Base-by-base conservation (phyloP, 2,888 invertebrate species). In the Athripsodes cinereus region DNA sequence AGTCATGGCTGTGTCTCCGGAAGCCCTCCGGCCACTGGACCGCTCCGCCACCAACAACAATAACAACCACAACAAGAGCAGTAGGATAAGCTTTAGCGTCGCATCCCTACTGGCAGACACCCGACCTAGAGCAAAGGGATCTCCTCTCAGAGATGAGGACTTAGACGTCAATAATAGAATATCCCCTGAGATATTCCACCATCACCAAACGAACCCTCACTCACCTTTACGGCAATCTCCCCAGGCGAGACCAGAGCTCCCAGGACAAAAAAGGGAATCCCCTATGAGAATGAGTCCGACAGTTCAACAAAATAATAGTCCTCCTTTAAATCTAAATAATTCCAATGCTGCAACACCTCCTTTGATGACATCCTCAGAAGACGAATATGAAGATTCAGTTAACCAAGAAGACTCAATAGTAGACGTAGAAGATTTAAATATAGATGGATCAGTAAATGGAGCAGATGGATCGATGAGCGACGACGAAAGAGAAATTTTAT, bases 41-140 rank as follows among this genome's bases (percentile, higher is more conserved):
- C 73, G 67, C 61, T 59, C 62, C 52, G 44, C 59, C 35, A 58
- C 61, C 50, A 54, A 63, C 64, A 67, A 66, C 62, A 67, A 62
- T 65, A 67, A 59, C 66, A 72, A 66, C 76, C 78, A 16, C 44
- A 69, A 67, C 60, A 87, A 87, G 69, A 79, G 82, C 62, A 84
- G 85, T 63, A 78, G 86, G 67, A 84, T 87, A 69, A 87, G 86
- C 74, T 94, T 95, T 79, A 90, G 92, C 74, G 93, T 94, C 65
- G 92, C 93, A 5, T 90, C 93, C 1, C 81, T 93, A 64, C 75
- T 95, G 65, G 87, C 92, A 16, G 93, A 94, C 68, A 87, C 93
- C 22, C 85, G 90, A 70, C 82, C 83, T 1, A 78, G 75, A 57
- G 78, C 80, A 13, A 72, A 73, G 8, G 60, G 65, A 19, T 61